Base-by-base conservation (phyloP, 1,140 invertebrate species). In the Plectrocnemia conspersa region DNA sequence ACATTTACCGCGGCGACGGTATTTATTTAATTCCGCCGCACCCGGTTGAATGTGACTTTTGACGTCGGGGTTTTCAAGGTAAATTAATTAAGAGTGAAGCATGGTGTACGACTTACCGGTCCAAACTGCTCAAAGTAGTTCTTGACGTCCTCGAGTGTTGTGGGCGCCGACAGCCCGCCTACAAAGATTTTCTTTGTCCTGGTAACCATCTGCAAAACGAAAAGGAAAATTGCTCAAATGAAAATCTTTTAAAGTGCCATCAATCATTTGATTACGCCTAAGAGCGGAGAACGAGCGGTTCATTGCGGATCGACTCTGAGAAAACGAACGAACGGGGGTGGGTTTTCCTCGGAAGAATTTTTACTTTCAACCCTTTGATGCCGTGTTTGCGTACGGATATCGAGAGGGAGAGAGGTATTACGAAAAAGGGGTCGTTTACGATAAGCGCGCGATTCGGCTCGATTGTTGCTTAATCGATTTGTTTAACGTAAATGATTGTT, bases 181-280 rank as follows among this genome's bases (percentile, higher is more conserved):
- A 99, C 96, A 80, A 99, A 99, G 81, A 99, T 98, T 83, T 99
- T 99, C 86, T 99, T 99, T 79, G 97, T 99, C 82, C 93, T 89
- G 76, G 96, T 98, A 75, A 99, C 94, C 94, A 98, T 97, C 95
- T 98, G 84, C 23, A 88, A 85, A 50, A 68, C 64, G 21, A 44
- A 38, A 47, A 44, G 19, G 45, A 57, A 2, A 40, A 29, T 29
- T 13, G n/a, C 7, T 29, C 27, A 29, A 13, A 29, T 7, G n/a
- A n/a, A n/a, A n/a, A n/a, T n/a, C n/a, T n/a, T n/a, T n/a, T n/a
- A n/a, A n/a, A n/a, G n/a, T n/a, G n/a, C n/a, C n/a, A n/a, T n/a
- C n/a, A n/a, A n/a, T n/a, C n/a, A n/a, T n/a, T n/a, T n/a, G n/a
- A n/a, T n/a, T n/a, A n/a, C n/a, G n/a, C n/a, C n/a, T n/a, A n/a